Conservation (phyloP, 2,113 vertebrate genomes). For the Muscicapa adusta region DNA sequence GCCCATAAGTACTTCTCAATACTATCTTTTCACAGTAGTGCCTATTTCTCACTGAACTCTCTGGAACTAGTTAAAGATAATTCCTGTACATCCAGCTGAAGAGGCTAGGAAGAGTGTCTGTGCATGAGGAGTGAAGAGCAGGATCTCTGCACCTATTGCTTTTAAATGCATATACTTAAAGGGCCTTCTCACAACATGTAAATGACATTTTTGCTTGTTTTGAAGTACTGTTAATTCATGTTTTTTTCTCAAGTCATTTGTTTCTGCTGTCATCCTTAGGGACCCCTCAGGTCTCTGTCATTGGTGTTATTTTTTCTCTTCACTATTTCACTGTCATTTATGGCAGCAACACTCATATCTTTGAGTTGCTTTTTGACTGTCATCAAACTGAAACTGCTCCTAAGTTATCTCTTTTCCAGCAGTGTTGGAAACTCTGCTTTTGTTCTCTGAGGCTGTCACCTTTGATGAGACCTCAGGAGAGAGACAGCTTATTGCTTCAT, state of each 20-base stretch:
- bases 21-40: neutral
- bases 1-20: neutral
- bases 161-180: neutral
- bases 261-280: neutral
- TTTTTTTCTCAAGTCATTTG: neutral
- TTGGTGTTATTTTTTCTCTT: neutral
- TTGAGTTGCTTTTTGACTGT: neutral
- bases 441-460: neutral
- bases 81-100: neutral
- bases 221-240: neutral
- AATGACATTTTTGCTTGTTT: neutral
- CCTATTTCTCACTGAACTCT: neutral
- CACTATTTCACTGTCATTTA: neutral
- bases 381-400: neutral
- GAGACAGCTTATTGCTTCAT: neutral
- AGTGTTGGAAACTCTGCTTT: neutral
- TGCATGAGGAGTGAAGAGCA: neutral
- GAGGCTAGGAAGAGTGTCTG: neutral
- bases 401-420: neutral
- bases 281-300: neutral
- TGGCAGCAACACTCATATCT: neutral
- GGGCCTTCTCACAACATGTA: neutral
- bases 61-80: neutral
- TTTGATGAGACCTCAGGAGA: neutral
- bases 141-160: neutral